These are phyloP conservation scores for Petaurus breviceps DNA, from an alignment of 2,113 vertebrate species.

Conservation along the genomic window DNA sequence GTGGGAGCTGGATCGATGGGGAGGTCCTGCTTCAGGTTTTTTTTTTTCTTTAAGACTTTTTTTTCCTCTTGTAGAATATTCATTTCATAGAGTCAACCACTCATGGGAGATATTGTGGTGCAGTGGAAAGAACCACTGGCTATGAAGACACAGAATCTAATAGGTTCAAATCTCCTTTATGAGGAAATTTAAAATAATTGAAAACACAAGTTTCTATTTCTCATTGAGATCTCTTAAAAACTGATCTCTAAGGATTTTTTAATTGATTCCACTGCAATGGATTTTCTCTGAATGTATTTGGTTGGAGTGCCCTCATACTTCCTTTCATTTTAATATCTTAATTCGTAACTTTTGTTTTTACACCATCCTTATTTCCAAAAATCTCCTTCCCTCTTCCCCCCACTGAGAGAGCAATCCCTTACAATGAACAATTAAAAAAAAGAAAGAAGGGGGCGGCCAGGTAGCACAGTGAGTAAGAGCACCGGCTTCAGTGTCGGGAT, in stretches of 20 bases:
- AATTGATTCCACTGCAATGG: neutral
- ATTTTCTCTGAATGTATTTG: neutral
- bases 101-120: neutral
- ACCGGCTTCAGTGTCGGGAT: too few species aligned
- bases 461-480: too few species aligned
- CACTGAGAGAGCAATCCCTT: neutral
- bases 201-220: neutral
- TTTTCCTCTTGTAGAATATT: neutral
- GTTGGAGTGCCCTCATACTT: neutral
- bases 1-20: too few species aligned
- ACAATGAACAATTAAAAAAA: neutral
- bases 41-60: neutral
- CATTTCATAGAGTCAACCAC: neutral
- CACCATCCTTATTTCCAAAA: neutral
- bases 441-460: neutral
- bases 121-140: neutral
- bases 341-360: neutral
- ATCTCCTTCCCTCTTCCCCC: neutral
- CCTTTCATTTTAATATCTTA: neutral
- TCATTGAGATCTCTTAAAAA: neutral
- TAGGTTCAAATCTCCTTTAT: neutral
- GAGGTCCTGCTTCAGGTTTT: too few species aligned
- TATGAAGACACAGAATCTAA: neutral
- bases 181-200: neutral
- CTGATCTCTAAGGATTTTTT: neutral